These are phyloP conservation scores for Alectura lathami DNA, from an alignment of 2,113 vertebrate genomes.

Conservation along the genomic window DNA sequence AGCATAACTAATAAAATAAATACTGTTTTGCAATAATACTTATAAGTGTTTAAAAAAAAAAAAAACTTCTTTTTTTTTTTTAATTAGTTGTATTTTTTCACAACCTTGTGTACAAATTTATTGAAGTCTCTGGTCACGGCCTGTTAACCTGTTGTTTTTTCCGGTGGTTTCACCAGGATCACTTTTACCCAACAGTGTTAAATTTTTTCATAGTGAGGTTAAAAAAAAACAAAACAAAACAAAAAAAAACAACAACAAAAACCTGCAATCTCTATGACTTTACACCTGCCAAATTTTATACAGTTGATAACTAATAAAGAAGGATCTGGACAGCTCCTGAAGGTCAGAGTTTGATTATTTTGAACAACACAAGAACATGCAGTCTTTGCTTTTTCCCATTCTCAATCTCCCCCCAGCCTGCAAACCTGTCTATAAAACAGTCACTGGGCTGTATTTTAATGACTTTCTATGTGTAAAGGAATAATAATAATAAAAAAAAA, in stretches of 20 bases:
- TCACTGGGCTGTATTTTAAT: not conserved
- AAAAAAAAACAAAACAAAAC: too few species aligned
- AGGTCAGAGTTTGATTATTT: not conserved
- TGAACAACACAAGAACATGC: not conserved
- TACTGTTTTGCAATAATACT: not conserved
- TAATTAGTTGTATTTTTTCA: not conserved
- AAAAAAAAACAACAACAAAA: too few species aligned
- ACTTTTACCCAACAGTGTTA: not conserved
- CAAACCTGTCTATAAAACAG: not conserved
- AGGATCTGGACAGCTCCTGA: not conserved
- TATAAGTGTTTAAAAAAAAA: not conserved
- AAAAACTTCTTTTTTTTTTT: not conserved
- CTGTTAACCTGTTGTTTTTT: not conserved
- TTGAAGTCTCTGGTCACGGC: not conserved
- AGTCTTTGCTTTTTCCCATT: not conserved
- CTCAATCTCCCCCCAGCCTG: rapidly evolving
- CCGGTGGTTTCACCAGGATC: not conserved
- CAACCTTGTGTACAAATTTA: not conserved
- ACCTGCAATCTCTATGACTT: not conserved
- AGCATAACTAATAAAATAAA: not conserved
- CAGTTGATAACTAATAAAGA: not conserved
- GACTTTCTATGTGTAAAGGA: not conserved
- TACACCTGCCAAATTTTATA: not conserved
- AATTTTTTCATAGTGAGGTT: not conserved
- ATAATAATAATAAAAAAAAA: not conserved